Evolutionary conservation across 2,888 invertebrate species (phyloP).

Genomic region (Amiota minor): DNA sequence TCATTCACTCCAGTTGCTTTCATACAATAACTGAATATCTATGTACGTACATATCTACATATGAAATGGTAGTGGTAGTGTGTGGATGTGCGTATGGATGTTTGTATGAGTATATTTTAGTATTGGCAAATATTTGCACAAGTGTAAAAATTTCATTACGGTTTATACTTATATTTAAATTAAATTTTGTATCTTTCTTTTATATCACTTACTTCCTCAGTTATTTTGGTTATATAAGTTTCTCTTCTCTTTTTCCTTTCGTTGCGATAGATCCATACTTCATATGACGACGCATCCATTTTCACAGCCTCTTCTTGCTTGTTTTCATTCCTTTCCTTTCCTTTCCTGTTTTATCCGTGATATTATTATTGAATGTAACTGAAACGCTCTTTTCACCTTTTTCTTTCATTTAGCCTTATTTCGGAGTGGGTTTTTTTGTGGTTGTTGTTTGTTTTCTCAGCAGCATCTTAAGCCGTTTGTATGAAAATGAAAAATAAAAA

Average conservation of each 20-base stretch:
- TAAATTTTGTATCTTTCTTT: conserved; percentile 55
- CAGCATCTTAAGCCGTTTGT: conserved; percentile 2
- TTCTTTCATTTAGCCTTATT: too few species aligned
- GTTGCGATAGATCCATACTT: conserved; percentile 4
- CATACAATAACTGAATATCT: conserved; percentile 39
- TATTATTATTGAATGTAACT: not conserved
- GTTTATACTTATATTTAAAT: conserved; percentile 69
- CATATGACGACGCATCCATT: conserved; percentile 38
- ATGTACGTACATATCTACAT: not conserved
- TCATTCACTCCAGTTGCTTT: conserved; percentile 6
- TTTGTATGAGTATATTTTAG: conserved; percentile 2
- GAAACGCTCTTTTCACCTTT: not conserved
- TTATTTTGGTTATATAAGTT: not conserved
- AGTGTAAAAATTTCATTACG: conserved; percentile 70
- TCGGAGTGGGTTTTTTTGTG: not conserved
- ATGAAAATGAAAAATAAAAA: conserved; percentile 6
- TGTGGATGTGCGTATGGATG: conserved; percentile 12
- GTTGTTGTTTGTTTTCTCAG: not conserved
- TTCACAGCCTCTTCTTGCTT: conserved; percentile 36
- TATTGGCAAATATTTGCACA: conserved; percentile 69
- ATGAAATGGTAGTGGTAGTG: too few species aligned
- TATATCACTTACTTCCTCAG: too few species aligned
- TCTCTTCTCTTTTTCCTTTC: conserved; percentile 25
- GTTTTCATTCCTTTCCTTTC: conserved; percentile 22
- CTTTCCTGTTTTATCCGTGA: too few species aligned